These are phyloP conservation scores for Orthosia cruda DNA, from an alignment of 2,888 invertebrate species.

Conservation along the genomic window DNA sequence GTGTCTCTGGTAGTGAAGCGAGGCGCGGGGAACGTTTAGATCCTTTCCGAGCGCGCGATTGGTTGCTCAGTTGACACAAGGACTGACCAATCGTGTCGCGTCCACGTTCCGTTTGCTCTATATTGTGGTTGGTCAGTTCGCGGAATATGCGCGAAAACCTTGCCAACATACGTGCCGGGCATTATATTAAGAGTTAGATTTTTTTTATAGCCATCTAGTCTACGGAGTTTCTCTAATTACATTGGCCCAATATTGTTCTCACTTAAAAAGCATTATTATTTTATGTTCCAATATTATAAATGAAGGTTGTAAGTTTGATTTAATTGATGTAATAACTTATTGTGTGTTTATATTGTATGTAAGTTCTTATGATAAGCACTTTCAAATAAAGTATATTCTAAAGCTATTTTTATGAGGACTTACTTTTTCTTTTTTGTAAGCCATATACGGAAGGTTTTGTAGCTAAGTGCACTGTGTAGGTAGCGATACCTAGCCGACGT, in stretches of 20 bases:
- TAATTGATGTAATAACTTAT: conserved; percentile 57
- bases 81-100: too few species aligned
- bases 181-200: too few species aligned
- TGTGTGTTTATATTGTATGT: conserved; percentile 49
- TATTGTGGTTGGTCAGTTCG: too few species aligned
- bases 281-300: conserved; percentile 42
- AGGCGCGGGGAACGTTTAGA: too few species aligned
- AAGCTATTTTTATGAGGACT: conserved; percentile 65
- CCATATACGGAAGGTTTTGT: conserved; percentile 75
- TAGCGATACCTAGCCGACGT: conserved; percentile 73
- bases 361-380: conserved; percentile 62
- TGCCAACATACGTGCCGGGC: too few species aligned
- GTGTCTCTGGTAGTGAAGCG: too few species aligned
- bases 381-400: conserved; percentile 61
- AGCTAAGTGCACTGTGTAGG: conserved; percentile 82
- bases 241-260: conserved; percentile 3
- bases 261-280: conserved; percentile 19
- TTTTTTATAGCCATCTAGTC: too few species aligned
- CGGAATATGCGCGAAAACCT: too few species aligned
- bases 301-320: conserved; percentile 63
- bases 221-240: too few species aligned
- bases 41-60: too few species aligned
- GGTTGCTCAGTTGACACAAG: too few species aligned
- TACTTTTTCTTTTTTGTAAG: conserved; percentile 75
- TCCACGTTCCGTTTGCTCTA: too few species aligned